A percentile compares a stretch with the other conserved stretches of the same genome.
phyloP scores from a whole-genome alignment of 2,797 vertebrate species.

The Dicrostonyx torquatus region DNA sequence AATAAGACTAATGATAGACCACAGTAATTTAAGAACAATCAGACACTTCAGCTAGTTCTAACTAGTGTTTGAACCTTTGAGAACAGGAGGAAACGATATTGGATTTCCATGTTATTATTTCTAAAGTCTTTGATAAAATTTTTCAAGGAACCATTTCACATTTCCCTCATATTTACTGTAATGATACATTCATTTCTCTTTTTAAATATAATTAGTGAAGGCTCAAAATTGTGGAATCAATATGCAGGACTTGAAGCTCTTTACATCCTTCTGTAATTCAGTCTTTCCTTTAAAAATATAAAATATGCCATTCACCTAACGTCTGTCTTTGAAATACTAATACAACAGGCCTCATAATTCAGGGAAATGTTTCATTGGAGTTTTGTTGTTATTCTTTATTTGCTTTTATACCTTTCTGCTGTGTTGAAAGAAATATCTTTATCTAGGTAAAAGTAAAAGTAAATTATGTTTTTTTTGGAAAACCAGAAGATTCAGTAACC shows the following conservation, averaged over 20 bases:
- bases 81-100: slow-evolving; percentile 38
- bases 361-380: not conserved
- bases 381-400: not conserved
- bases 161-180: not conserved
- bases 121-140: slow-evolving; percentile 47
- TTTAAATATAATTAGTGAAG: slow-evolving; percentile 51
- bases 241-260: slow-evolving; percentile 17
- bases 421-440: not conserved
- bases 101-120: slow-evolving; percentile 59
- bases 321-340: not conserved
- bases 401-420: not conserved
- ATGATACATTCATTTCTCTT: not conserved
- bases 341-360: not conserved
- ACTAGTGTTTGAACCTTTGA: slow-evolving; percentile 59
- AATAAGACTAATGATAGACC: slow-evolving; percentile 69
- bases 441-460: not conserved
- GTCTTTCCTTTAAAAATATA: not conserved
- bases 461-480: slow-evolving; percentile 1
- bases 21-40: slow-evolving; percentile 71
- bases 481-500: not conserved
- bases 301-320: not conserved
- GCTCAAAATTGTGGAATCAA: not conserved
- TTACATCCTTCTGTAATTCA: not conserved
- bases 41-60: slow-evolving; percentile 60
- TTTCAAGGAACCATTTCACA: not conserved